Conservation (phyloP, 2,888 invertebrate species). For the Beris chalybata region DNA sequence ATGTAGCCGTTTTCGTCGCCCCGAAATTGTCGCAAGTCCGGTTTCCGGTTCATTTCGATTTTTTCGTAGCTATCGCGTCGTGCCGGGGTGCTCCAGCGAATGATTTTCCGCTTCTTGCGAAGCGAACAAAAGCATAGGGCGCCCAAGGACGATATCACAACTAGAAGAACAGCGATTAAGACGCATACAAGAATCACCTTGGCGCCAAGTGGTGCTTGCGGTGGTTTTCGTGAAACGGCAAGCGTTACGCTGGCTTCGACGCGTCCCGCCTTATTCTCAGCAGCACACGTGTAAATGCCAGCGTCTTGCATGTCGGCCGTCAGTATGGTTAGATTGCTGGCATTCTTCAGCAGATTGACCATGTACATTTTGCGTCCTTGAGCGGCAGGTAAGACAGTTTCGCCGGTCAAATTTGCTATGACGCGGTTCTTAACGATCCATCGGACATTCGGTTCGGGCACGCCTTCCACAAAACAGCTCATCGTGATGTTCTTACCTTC, state of each 20-base stretch:
- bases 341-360: conserved; percentile 67
- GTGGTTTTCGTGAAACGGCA: conserved; percentile 67
- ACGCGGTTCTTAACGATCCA: conserved; percentile 73
- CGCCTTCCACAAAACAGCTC: conserved; percentile 69
- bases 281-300: conserved; percentile 75
- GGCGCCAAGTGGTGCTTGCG: conserved; percentile 63
- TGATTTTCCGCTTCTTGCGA: conserved; percentile 64
- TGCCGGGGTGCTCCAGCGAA: conserved; percentile 56
- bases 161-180: conserved; percentile 69
- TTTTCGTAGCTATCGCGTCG: conserved; percentile 74
- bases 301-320: conserved; percentile 74
- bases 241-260: conserved; percentile 74
- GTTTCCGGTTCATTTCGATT: conserved; percentile 71
- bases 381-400: conserved; percentile 52
- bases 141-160: conserved; percentile 67
- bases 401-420: conserved; percentile 64
- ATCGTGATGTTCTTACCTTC: conserved; percentile 76
- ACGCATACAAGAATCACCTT: conserved; percentile 69
- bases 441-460: conserved; percentile 71
- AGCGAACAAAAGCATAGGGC: conserved; percentile 65
- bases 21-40: conserved; percentile 45
- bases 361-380: conserved; percentile 66
- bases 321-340: conserved; percentile 73
- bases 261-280: conserved; percentile 79
- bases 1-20: conserved; percentile 42